phyloP scores from a whole-genome alignment of 2,113 vertebrate species.

The Brienomyrus brachyistius region DNA sequence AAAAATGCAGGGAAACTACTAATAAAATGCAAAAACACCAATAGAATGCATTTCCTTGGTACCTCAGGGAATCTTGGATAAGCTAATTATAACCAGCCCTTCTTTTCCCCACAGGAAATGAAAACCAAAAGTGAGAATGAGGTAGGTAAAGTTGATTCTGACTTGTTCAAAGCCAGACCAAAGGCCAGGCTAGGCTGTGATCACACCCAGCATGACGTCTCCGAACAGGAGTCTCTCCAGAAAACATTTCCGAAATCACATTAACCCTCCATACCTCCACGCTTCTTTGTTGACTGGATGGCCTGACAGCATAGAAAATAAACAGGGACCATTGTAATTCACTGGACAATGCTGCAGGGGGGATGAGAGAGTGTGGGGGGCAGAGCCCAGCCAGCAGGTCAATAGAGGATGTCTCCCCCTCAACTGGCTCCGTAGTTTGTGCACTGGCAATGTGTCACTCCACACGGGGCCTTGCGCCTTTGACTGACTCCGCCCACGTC shows the following conservation, averaged over 20 bases:
- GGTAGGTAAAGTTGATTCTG: not conserved
- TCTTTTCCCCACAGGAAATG: not conserved
- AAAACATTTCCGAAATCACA: not conserved
- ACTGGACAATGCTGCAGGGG: not conserved
- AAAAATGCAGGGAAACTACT: not conserved
- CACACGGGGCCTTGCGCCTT: conserved; percentile 14
- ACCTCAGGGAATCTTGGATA: not conserved
- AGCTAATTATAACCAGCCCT: not conserved
- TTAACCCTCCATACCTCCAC: not conserved
- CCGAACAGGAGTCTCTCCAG: not conserved
- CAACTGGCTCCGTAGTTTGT: not conserved
- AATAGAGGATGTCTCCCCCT: conserved; percentile 2
- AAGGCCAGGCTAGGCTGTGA: not conserved
- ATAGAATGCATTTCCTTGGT: not conserved
- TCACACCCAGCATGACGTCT: not conserved
- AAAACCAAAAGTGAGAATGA: not conserved
- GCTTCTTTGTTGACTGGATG: not conserved
- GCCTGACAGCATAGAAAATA: not conserved
- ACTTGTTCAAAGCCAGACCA: not conserved
- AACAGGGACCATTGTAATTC: not conserved
- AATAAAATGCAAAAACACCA: not conserved
- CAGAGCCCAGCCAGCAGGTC: not conserved
- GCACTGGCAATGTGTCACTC: conserved; percentile 46
- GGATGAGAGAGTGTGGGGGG: not conserved
- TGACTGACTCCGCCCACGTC: conserved; percentile 45